Evolutionary conservation across 2,797 vertebrate genomes (phyloP).

Genomic region (Philypnodon macrostomus): DNA sequence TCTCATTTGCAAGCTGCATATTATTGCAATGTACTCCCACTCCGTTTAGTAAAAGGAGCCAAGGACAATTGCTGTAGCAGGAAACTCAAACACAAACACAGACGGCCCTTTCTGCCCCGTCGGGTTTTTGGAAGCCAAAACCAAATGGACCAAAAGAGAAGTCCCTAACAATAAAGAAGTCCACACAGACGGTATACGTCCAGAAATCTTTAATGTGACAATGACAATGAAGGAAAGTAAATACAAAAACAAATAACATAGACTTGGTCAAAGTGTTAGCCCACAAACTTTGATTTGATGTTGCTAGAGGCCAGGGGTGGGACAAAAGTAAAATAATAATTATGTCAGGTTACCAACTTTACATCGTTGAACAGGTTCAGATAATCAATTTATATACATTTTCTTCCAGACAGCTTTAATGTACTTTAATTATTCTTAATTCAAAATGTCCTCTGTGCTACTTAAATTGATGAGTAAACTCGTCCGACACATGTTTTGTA

Average conservation of each 20-base stretch:
- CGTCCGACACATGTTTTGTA: too few relatives aligned
- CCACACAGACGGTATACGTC: constrained; percentile 65
- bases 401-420: too few relatives aligned
- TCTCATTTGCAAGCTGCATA: constrained; percentile 66
- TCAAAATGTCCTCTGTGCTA: too few relatives aligned
- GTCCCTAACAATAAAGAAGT: constrained; percentile 65
- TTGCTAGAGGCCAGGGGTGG: too few relatives aligned
- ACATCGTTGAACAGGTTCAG: too few relatives aligned
- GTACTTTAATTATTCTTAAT: too few relatives aligned
- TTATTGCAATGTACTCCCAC: constrained; percentile 63
- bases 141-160: constrained; percentile 49
- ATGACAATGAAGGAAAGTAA: constrained; percentile 57
- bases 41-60: constrained; percentile 59
- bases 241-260: constrained; percentile 42
- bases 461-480: too few relatives aligned
- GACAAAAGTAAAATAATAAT: too few relatives aligned
- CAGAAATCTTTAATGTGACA: constrained; percentile 72
- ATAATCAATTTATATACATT: too few relatives aligned
- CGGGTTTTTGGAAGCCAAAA: constrained; percentile 42
- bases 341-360: too few relatives aligned
- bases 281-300: too few relatives aligned
- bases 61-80: constrained; percentile 63
- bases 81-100: constrained; percentile 55
- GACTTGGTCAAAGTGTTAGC: too few relatives aligned
- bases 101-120: constrained; percentile 34